These are phyloP conservation scores for Psittacula derbiana DNA, from an alignment of 2,797 vertebrate genomes.

Conservation along the genomic window DNA sequence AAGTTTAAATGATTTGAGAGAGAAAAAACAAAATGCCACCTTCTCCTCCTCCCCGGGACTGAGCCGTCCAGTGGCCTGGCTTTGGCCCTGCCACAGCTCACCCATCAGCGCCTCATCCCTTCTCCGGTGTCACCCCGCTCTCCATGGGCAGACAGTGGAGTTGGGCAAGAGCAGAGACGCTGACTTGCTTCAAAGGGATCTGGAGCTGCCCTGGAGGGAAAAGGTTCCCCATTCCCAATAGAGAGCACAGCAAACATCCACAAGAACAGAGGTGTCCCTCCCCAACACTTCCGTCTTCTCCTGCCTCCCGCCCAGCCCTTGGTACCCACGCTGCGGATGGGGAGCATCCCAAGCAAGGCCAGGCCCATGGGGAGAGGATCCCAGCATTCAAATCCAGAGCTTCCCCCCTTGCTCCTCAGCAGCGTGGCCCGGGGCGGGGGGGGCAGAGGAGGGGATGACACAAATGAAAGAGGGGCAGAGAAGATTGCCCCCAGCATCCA, in stretches of 20 bases:
- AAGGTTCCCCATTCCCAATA: neutral
- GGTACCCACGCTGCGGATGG: neutral
- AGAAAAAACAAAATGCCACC: conserved; percentile 15
- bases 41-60: conserved; percentile 12
- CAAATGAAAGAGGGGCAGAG: neutral
- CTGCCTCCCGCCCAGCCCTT: neutral
- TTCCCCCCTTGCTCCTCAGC: accelerated
- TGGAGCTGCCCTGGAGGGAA: conserved; percentile 37
- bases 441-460: neutral
- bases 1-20: conserved; percentile 44
- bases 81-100: neutral
- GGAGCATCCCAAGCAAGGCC: neutral
- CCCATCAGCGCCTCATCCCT: neutral
- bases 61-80: neutral
- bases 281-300: neutral
- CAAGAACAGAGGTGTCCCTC: neutral
- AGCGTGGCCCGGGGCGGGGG: accelerated
- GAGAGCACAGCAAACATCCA: neutral
- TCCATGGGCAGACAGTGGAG: neutral
- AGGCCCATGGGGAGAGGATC: neutral
- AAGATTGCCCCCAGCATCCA: neutral
- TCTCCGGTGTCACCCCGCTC: neutral
- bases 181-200: conserved; percentile 4
- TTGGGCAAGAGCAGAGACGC: neutral
- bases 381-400: neutral